Evolutionary conservation across 2,888 invertebrate genomes (phyloP), one percentile per base, ranked within the genome.

Genomic region (Oligia strigilis): DNA sequence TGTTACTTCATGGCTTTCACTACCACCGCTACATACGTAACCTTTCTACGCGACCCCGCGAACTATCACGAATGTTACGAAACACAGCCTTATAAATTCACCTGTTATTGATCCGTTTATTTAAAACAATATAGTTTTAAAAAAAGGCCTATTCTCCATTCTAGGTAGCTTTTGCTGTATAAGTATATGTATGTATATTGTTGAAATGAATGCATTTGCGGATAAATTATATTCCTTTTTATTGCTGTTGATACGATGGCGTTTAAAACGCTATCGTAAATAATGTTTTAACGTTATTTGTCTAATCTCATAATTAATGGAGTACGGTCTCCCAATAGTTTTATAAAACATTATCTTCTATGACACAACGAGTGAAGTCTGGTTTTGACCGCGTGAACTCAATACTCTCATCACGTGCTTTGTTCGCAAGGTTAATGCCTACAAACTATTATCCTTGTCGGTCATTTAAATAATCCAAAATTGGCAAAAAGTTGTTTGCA

Each of bases 41-140:
- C 95, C 94, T 95, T 95, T 94, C 93, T 92, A 91, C 87, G 82
- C 92, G 94, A 95, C 94, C 95, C 87, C 92, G 91, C 93, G 93
- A 94, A 93, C 94, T 94, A 90, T 87, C 93, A 94, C 94, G 94
- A 91, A 90, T 78, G 81, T 92, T 93, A 92, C 87, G 90, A 82
- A 90, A 92, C 84, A 65, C 58, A 69, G 71, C 82, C 82, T 87
- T 81, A 81, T 83, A 74, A 74, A 83, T 87, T 84, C 86, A 81
- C 81, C 76, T 87, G 79, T 85, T 80, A 82, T 84, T 82, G 76
- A 84, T 82, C 85, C 70, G 86, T 70, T 40, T 40, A 17, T 72
- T 55, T 17, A 5, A 8, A 72, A 52, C 36, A 36, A 49, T 0
- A 36, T 0, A 19, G 19, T 65, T 36, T 36, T 0, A 40, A 19